A percentile compares a stretch with the other conserved stretches of the same genome.
Evolutionary conservation across 1,140 invertebrate genomes (phyloP).

Genomic region (Formica selysi): DNA sequence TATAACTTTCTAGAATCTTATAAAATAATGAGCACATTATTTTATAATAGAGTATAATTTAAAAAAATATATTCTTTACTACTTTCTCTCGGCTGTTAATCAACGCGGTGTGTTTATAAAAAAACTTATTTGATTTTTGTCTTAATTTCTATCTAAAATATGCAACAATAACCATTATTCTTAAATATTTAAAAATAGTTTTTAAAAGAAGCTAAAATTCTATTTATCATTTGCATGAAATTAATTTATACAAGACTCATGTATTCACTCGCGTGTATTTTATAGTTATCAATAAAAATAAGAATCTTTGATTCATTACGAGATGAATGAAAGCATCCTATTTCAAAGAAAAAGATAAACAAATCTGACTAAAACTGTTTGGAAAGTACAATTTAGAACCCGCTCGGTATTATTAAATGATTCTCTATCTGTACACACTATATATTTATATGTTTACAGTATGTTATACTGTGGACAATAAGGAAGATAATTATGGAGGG

Average conservation of each 20-base stretch:
- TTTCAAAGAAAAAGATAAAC: no score
- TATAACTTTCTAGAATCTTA: conserved; percentile 43
- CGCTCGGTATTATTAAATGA: background rate
- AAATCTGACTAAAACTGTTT: no score
- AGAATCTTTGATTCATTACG: no score
- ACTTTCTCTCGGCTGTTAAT: background rate
- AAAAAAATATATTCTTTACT: no score
- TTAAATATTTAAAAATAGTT: conserved; percentile 38
- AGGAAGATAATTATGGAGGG: background rate
- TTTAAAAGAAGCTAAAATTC: background rate
- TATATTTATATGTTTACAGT: background rate
- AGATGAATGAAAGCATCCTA: no score
- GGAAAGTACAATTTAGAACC: no score
- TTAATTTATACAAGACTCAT: conserved; percentile 29
- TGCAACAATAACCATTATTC: background rate
- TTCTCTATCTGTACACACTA: background rate
- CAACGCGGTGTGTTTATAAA: background rate
- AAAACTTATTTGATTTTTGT: conserved; percentile 13
- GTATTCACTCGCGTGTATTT: background rate
- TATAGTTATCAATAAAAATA: background rate
- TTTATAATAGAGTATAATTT: conserved; percentile 71
- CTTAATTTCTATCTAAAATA: conserved; percentile 30
- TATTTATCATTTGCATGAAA: conserved; percentile 37
- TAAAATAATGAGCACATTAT: conserved; percentile 27
- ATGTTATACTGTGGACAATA: background rate